Percentiles rank a stretch among this genome's conserved stretches.
Conservation (phyloP, 2,797 vertebrate species). For the Phalanger gymnotis region DNA sequence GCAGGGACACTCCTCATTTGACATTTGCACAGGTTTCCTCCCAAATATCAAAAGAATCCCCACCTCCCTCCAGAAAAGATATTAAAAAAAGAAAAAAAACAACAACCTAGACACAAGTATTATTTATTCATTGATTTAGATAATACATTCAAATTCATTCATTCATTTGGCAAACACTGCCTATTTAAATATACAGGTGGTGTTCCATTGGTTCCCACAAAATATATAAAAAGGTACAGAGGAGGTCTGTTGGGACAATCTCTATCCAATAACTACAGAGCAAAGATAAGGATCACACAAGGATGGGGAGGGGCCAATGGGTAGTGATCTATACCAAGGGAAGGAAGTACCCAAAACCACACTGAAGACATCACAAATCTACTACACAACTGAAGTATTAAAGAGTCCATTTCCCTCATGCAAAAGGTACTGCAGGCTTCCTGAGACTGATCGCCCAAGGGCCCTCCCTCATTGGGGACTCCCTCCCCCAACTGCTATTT, state of each 20-base stretch:
- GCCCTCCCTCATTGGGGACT: background rate
- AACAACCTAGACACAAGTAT: background rate
- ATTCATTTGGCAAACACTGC: background rate
- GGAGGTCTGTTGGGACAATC: background rate
- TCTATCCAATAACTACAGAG: background rate
- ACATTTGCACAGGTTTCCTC: slow-evolving; percentile 48
- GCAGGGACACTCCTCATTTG: slow-evolving; percentile 41
- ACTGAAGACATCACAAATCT: background rate
- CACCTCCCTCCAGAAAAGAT: slow-evolving; percentile 30
- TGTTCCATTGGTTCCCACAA: background rate
- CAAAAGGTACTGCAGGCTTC: background rate
- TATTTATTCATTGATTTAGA: background rate
- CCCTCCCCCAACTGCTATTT: background rate
- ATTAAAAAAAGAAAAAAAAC: background rate
- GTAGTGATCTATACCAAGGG: background rate
- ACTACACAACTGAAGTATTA: background rate
- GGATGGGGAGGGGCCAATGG: background rate
- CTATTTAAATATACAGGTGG: background rate
- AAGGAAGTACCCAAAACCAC: background rate
- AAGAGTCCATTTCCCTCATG: background rate
- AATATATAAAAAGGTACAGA: background rate
- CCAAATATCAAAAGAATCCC: background rate
- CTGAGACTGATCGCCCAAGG: background rate
- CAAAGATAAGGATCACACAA: background rate
- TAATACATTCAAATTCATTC: background rate